Evolutionary conservation across 2,888 invertebrate genomes (phyloP), one percentile per base, ranked within the genome.

Genomic region (Tuberolachnus salignus): DNA sequence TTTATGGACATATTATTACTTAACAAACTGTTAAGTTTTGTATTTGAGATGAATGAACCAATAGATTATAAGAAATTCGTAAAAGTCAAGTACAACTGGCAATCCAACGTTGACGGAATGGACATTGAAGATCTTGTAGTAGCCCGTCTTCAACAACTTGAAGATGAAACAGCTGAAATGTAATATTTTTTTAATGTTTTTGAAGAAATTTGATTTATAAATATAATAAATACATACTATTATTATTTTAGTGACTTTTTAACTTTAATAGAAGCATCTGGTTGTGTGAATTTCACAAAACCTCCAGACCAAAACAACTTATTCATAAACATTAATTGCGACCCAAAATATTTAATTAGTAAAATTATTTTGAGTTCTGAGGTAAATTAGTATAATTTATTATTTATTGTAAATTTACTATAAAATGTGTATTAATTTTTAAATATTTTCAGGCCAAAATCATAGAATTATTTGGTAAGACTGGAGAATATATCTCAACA

Each of bases 391-490:
- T n/a, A 16, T n/a, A 8, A 10, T 34, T 55, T 34, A 34, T 34
- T 34, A 34, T 34, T 34, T 34, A 34, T 34, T 34, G 34, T 34
- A 34, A 34, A 34, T 34, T 34, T 34, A 34, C 34, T 34, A 34
- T 6, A 34, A 34, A 34, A 4, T 34, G 6, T 34, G 6, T 34
- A 34, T 34, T 34, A 4, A 34, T 4, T 34, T 34, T 34, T 34
- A 34, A 34, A 4, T 6, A 34, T 34, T 82, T 82, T 23, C 71
- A 84, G 84, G 86, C 86, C 13, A 85, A 85, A 14, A 84, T 86
- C n/a, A 82, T 87, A 74, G 87, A 87, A 83, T 83, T 87, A 80
- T 87, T 85, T 81, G 87, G 87, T 74, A 84, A 86, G 81, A 85
- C 82, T 75, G 86, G 85, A 53, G 87, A 87, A 83, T 87, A 87